A percentile compares a stretch with the other conserved stretches of the same genome.
Evolutionary conservation across 2,113 vertebrate species (phyloP).

Genomic region (Gobio gobio): DNA sequence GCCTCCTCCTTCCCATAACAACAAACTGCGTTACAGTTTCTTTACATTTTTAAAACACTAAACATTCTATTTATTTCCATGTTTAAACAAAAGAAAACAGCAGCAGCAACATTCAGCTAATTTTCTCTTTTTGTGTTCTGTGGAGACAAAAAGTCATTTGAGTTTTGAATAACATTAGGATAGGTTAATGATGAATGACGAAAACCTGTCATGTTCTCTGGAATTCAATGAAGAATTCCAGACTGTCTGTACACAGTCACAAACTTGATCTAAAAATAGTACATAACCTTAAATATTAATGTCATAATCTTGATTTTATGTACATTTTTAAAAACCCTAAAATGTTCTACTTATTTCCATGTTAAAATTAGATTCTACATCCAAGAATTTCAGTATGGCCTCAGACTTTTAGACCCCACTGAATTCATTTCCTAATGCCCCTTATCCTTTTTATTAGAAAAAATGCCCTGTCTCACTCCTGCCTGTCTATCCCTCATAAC

Average conservation of each 20-base stretch:
- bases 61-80: neutral
- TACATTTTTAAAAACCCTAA: neutral
- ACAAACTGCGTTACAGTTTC: no score
- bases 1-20: no score
- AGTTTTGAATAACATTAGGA: no score
- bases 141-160: no score
- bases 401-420: neutral
- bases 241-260: no score
- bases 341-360: neutral
- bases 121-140: no score
- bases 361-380: neutral
- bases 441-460: slow-evolving; percentile 23
- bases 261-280: neutral
- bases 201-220: no score
- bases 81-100: neutral
- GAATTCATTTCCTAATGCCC: neutral
- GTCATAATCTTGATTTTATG: no score
- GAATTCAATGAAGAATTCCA: no score
- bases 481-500: slow-evolving; percentile 52
- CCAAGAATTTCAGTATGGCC: neutral
- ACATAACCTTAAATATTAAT: neutral
- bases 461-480: slow-evolving; percentile 2
- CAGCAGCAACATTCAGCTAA: no score
- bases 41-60: neutral
- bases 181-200: no score